Evolutionary conservation across 2,113 vertebrate species (phyloP).

Genomic region (Ptychochromis oligacanthus): DNA sequence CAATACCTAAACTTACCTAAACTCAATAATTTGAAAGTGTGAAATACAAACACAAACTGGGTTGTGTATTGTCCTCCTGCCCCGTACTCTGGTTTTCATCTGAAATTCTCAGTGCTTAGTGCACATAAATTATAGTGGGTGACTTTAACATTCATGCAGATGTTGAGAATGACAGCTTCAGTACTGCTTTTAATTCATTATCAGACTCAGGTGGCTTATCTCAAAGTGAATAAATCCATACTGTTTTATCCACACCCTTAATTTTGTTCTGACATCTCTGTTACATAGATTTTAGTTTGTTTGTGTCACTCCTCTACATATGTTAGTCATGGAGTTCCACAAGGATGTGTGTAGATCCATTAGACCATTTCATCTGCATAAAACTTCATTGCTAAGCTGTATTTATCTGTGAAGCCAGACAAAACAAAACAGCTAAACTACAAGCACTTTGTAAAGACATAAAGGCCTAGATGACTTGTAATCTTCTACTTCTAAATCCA

Average conservation of each 20-base stretch:
- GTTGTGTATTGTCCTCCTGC: background rate
- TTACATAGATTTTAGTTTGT: background rate
- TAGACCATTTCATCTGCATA: background rate
- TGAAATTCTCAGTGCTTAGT: background rate
- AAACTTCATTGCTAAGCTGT: background rate
- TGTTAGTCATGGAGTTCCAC: background rate
- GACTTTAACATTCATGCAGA: background rate
- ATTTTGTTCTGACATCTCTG: background rate
- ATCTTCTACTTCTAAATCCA: background rate
- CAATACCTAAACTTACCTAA: background rate
- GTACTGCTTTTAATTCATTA: too few relatives aligned
- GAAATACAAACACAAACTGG: background rate
- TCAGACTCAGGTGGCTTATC: background rate
- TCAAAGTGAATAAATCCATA: background rate
- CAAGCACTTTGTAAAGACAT: background rate
- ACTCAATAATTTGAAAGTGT: background rate
- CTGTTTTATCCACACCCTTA: background rate
- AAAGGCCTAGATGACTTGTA: too few relatives aligned
- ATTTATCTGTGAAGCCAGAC: background rate
- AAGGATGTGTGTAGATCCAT: background rate
- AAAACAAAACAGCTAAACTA: background rate
- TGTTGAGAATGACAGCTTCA: background rate
- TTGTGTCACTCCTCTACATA: background rate
- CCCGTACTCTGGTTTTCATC: background rate
- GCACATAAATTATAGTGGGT: background rate